These are phyloP conservation scores for Entosphenus tridentatus DNA, from an alignment of 2,113 vertebrate genomes.

Conservation along the genomic window DNA sequence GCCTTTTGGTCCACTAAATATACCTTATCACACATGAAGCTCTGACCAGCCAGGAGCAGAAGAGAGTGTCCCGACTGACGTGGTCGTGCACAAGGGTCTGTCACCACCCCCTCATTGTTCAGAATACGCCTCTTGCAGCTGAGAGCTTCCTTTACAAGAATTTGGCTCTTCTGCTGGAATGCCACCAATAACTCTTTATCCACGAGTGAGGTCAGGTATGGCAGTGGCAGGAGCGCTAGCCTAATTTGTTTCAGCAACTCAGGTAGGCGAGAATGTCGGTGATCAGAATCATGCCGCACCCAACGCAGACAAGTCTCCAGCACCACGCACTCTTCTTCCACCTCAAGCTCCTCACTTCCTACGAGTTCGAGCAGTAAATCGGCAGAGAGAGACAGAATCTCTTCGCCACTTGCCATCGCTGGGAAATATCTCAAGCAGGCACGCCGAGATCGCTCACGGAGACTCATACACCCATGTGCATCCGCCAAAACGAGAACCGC, in stretches of 20 bases:
- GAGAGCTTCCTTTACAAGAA: conserved; percentile 40
- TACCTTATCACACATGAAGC: conserved; percentile 50
- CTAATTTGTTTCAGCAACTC: conserved; percentile 17
- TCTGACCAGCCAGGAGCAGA: conserved; percentile 42
- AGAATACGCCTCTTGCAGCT: conserved; percentile 45
- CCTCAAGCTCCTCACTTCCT: conserved; percentile 44
- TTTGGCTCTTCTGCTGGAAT: conserved; percentile 33
- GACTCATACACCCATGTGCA: conserved; percentile 35
- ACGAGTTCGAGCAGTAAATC: conserved; percentile 40
- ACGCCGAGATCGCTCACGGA: conserved; percentile 40
- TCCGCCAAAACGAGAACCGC: conserved; percentile 52
- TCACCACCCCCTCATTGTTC: conserved; percentile 44
- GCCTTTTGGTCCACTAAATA: conserved; percentile 44
- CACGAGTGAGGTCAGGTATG: conserved; percentile 32
- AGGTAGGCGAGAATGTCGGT: too few relatives aligned
- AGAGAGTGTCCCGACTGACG: conserved; percentile 42
- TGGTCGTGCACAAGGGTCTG: conserved; percentile 39
- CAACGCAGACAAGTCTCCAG: conserved; percentile 45
- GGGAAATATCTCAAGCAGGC: conserved; percentile 43
- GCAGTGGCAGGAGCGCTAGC: conserved; percentile 34
- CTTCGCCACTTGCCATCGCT: conserved; percentile 29
- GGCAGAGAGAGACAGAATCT: conserved; percentile 36
- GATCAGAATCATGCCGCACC: conserved; percentile 23
- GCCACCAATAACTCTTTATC: conserved; percentile 35
- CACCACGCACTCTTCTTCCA: conserved; percentile 42